These are phyloP conservation scores for Dicyrtomina minuta DNA, from an alignment of 2,888 invertebrate species.

Conservation along the genomic window DNA sequence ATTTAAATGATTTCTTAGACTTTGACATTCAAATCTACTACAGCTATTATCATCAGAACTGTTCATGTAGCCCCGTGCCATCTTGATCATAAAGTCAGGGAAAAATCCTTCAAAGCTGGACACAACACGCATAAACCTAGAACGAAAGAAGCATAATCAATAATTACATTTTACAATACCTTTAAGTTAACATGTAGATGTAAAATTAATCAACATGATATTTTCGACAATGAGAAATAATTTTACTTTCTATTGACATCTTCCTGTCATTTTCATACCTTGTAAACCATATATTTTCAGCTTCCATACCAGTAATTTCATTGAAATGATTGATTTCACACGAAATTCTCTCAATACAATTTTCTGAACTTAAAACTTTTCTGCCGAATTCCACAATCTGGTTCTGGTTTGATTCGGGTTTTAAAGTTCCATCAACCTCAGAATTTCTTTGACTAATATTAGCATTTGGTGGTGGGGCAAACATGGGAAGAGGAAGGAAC, in stretches of 20 bases:
- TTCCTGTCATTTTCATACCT: slow-evolving; percentile 4
- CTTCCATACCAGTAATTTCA: slow-evolving; percentile 33
- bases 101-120: slow-evolving; percentile 21
- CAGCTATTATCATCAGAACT: not conserved
- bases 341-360: slow-evolving; percentile 48
- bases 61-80: slow-evolving; percentile 17
- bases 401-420: slow-evolving; percentile 34
- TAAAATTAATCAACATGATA: too few relatives aligned
- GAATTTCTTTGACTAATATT: slow-evolving; percentile 3
- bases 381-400: slow-evolving; percentile 23
- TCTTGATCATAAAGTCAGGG: slow-evolving; percentile 15
- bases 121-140: slow-evolving; percentile 20
- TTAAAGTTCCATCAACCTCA: slow-evolving; percentile 14
- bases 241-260: too few relatives aligned
- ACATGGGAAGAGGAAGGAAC: slow-evolving; percentile 49
- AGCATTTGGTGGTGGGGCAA: slow-evolving; percentile 35
- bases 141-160: too few relatives aligned
- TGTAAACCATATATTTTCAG: slow-evolving; percentile 22
- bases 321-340: slow-evolving; percentile 48
- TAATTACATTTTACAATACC: too few relatives aligned
- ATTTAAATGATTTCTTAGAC: slow-evolving; percentile 14
- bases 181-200: too few relatives aligned
- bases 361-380: slow-evolving; percentile 45
- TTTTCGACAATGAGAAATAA: too few relatives aligned
- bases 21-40: slow-evolving; percentile 7